phyloP scores from a whole-genome alignment of 2,797 vertebrate species.

The Tenualosa thibaudeaui region DNA sequence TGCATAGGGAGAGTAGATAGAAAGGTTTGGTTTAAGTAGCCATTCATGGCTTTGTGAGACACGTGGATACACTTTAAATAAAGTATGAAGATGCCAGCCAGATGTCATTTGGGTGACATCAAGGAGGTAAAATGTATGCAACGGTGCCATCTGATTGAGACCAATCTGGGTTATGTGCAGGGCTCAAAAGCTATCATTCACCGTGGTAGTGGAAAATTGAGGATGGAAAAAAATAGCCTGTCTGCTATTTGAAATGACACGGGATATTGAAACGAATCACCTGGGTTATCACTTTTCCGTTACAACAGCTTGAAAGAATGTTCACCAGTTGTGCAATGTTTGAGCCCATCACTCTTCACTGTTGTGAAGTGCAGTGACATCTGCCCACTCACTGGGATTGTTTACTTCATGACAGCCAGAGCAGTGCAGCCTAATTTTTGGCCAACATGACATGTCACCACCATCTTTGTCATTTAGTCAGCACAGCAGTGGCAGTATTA shows the following conservation, averaged over 20 bases:
- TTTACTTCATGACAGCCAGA: not conserved
- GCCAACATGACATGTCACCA: not conserved
- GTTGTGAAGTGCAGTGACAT: not conserved
- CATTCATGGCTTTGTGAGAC: too few species aligned
- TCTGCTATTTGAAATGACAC: not conserved
- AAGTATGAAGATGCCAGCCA: too few species aligned
- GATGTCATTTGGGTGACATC: too few species aligned
- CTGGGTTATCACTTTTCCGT: slow-evolving; percentile 4
- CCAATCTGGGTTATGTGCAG: too few species aligned
- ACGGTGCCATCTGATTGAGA: too few species aligned
- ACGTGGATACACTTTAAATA: too few species aligned
- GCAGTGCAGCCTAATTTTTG: not conserved
- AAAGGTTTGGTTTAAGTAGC: too few species aligned
- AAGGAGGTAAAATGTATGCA: too few species aligned
- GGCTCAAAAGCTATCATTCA: not conserved
- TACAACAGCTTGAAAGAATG: not conserved
- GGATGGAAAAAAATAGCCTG: not conserved
- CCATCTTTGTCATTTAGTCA: not conserved
- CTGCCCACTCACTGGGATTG: not conserved
- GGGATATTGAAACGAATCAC: not conserved
- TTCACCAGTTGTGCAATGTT: not conserved
- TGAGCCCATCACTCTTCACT: not conserved
- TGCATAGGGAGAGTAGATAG: too few species aligned
- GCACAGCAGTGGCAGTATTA: not conserved
- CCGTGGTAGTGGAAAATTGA: not conserved